A percentile compares a stretch with the other conserved stretches of the same genome.
These are phyloP conservation scores for Lasioglossum malachurum DNA, from an alignment of 2,888 invertebrate genomes.

Conservation along the genomic window DNA sequence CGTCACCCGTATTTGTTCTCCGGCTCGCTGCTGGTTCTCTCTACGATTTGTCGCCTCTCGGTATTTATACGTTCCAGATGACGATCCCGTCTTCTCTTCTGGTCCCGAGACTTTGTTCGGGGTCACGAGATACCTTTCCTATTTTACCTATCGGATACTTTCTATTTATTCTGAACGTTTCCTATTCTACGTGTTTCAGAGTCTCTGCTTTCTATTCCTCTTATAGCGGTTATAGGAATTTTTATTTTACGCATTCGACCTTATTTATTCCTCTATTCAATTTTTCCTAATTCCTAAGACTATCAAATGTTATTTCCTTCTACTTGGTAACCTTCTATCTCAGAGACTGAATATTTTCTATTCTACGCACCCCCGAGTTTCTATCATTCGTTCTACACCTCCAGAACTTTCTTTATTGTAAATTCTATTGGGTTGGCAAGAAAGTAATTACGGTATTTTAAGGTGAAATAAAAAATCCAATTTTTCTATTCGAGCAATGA, in stretches of 20 bases:
- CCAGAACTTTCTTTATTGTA: too few species aligned
- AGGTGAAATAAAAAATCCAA: too few species aligned
- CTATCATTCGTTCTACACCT: too few species aligned
- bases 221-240: neutral
- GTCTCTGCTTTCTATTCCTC: neutral
- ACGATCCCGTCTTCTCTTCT: neutral
- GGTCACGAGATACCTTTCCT: neutral
- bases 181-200: neutral
- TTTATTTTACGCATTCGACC: neutral
- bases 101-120: neutral
- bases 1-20: constrained; percentile 16
- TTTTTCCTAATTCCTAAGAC: too few species aligned
- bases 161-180: neutral
- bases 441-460: too few species aligned
- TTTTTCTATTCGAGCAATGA: too few species aligned
- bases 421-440: too few species aligned
- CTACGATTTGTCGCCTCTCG: constrained; percentile 4
- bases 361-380: too few species aligned
- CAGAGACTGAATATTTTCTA: too few species aligned
- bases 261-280: neutral
- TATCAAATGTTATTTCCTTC: too few species aligned
- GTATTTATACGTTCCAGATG: constrained; percentile 15
- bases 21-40: neutral
- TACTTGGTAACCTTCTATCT: too few species aligned
- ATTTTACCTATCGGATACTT: neutral